Percentiles rank a stretch among this genome's conserved stretches.
These are phyloP conservation scores for Dicaeum eximium DNA, from an alignment of 2,113 vertebrate genomes.

Conservation along the genomic window DNA sequence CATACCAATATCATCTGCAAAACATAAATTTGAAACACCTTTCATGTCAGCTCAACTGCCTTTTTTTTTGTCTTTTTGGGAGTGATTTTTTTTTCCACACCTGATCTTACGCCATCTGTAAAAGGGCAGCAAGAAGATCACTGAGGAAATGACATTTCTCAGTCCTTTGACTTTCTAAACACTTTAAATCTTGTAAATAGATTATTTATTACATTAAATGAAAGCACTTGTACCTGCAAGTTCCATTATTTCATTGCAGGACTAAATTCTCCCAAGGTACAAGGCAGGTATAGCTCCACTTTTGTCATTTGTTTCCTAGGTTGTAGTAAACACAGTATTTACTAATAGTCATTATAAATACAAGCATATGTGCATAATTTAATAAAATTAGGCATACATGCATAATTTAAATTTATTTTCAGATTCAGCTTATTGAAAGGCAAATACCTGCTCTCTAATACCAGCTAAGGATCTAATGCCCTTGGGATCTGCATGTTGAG, in stretches of 20 bases:
- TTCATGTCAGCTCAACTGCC: slow-evolving; percentile 57
- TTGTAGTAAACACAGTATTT: neutral
- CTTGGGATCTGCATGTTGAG: neutral
- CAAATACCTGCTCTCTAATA: neutral
- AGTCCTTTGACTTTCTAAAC: slow-evolving; percentile 51
- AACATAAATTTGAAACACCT: slow-evolving; percentile 74
- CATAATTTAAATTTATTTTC: neutral
- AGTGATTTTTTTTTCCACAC: slow-evolving; percentile 36
- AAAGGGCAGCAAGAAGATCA: slow-evolving; percentile 56
- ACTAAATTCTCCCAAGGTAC: neutral
- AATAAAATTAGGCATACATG: neutral
- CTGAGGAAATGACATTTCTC: slow-evolving; percentile 65
- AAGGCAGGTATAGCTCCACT: neutral
- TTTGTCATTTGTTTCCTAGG: neutral
- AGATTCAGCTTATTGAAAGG: neutral
- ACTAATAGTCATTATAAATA: neutral
- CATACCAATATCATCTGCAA: slow-evolving; percentile 75
- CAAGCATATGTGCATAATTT: neutral
- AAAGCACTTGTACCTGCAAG: slow-evolving; percentile 31
- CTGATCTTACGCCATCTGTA: slow-evolving; percentile 64
- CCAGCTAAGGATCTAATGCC: neutral
- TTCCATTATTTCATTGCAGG: slow-evolving; percentile 34
- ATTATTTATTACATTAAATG: slow-evolving; percentile 41
- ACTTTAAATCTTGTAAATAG: slow-evolving; percentile 53
- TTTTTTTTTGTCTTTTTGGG: neutral